These are phyloP conservation scores for Amorpha juglandis DNA, from an alignment of 2,888 invertebrate species.

Conservation along the genomic window DNA sequence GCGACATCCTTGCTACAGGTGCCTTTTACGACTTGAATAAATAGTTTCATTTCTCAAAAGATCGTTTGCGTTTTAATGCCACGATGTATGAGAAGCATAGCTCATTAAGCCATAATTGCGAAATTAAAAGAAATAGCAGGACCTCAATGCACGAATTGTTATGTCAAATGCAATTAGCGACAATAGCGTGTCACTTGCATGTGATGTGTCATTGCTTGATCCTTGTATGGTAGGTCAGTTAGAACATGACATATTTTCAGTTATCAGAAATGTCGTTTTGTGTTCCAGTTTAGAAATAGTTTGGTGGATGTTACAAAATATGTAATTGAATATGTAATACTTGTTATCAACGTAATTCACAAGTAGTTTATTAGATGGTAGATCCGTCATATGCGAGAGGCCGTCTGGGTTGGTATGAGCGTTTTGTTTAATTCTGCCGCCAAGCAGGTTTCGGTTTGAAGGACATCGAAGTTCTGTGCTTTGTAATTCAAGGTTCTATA, in stretches of 20 bases:
- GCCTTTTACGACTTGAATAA: neutral
- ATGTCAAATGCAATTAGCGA: constrained; percentile 1
- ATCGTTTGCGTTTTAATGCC: neutral
- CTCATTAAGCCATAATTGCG: neutral
- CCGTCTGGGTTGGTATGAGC: no score
- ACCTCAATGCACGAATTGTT: neutral
- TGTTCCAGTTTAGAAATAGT: constrained; percentile 19
- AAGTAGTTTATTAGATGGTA: no score
- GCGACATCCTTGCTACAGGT: neutral
- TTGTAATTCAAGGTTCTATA: no score
- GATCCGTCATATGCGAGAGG: no score
- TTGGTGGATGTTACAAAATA: constrained; percentile 13
- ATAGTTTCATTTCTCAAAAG: neutral
- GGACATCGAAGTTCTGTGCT: no score
- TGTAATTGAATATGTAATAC: constrained; percentile 1
- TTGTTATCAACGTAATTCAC: neutral
- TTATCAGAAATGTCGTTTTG: constrained; percentile 21
- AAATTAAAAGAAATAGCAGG: constrained; percentile 16
- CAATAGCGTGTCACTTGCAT: neutral
- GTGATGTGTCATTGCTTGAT: constrained; percentile 7
- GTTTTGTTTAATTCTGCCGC: no score
- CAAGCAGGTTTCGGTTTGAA: no score
- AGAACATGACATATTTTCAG: constrained; percentile 13
- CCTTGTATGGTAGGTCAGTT: constrained; percentile 15
- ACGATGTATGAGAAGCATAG: neutral